phyloP scores from a whole-genome alignment of 2,113 vertebrate genomes.

The Seriola dumerili region DNA sequence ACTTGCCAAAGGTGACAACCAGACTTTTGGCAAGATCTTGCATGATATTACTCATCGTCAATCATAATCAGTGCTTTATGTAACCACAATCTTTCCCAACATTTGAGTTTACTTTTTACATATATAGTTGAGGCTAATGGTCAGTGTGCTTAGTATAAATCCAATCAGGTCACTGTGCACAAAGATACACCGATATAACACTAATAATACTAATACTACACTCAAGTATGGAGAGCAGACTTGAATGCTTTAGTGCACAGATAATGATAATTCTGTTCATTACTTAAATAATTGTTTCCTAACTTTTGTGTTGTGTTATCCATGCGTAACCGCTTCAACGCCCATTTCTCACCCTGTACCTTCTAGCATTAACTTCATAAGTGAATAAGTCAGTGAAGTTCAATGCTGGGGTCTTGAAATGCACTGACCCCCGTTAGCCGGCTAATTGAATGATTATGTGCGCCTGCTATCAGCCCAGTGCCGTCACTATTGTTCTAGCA shows the following conservation, averaged over 20 bases:
- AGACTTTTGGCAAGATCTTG: constrained; percentile 20
- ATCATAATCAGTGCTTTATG: not conserved
- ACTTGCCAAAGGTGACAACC: not conserved
- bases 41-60: constrained; percentile 17
- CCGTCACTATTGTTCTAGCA: constrained; percentile 55
- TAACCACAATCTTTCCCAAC: not conserved
- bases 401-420: constrained; percentile 22
- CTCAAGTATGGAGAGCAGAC: not conserved
- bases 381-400: constrained; percentile 46
- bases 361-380: constrained; percentile 55
- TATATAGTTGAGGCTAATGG: not conserved
- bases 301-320: not conserved
- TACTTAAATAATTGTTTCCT: constrained; percentile 1
- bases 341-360: constrained; percentile 5
- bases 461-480: constrained; percentile 43
- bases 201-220: not conserved
- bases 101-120: not conserved
- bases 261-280: not conserved
- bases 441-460: constrained; percentile 61
- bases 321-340: not conserved
- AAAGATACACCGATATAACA: not conserved
- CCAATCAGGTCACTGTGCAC: not conserved
- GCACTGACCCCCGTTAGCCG: constrained; percentile 46
- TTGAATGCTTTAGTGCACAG: not conserved
- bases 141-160: not conserved